Conservation (phyloP, 2,888 invertebrate genomes). For the Dryocosmus kuriphilus region DNA sequence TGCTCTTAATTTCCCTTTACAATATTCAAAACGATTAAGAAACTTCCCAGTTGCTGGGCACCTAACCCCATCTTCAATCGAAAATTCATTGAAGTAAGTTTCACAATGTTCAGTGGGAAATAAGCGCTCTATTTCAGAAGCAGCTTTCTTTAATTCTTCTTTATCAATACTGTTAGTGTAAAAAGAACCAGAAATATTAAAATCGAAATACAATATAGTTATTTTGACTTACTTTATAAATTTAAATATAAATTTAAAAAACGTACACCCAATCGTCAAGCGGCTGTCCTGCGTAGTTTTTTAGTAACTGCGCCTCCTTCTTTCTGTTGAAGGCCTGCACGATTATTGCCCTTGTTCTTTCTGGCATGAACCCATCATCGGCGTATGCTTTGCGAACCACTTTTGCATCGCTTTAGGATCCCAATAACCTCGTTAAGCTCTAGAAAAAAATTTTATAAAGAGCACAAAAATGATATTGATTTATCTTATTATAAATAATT, state of each 20-base stretch:
- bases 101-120: not conserved
- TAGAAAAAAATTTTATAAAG: no score
- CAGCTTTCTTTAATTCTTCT: not conserved
- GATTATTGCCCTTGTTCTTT: not conserved
- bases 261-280: slow-evolving; percentile 3
- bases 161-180: not conserved
- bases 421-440: no score
- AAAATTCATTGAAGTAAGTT: not conserved
- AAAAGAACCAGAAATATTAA: not conserved
- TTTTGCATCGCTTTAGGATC: not conserved
- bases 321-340: not conserved
- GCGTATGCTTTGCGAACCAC: not conserved
- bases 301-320: not conserved
- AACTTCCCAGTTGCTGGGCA: not conserved
- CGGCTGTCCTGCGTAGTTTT: not conserved
- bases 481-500: no score
- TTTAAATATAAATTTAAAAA: not conserved
- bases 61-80: not conserved
- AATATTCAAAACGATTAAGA: not conserved
- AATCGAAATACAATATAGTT: not conserved
- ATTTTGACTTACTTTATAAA: not conserved
- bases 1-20: not conserved
- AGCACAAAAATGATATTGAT: no score
- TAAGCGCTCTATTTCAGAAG: not conserved
- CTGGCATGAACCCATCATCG: not conserved